These are phyloP conservation scores for Globodera ellingtonae DNA, from an alignment of 1,140 invertebrate genomes.

Conservation along the genomic window DNA sequence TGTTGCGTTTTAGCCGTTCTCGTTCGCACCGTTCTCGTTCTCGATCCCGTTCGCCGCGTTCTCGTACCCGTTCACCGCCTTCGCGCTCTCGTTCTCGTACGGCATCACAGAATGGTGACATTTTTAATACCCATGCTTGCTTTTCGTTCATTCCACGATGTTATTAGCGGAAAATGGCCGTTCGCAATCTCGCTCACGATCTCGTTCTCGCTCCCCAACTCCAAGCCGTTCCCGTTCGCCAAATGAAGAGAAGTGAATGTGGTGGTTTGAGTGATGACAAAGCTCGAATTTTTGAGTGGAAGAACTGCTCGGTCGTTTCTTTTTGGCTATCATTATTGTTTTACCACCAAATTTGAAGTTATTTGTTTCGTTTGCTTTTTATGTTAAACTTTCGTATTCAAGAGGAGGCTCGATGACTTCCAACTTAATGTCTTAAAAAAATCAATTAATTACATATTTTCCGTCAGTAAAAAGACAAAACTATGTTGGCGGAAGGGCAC, in stretches of 20 bases:
- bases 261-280: neutral
- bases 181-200: constrained; percentile 34
- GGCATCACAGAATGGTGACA: constrained; percentile 7
- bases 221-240: constrained; percentile 11
- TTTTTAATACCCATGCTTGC: neutral
- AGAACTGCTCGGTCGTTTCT: neutral
- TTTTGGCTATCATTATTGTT: neutral
- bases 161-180: constrained; percentile 25
- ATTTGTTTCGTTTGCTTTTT: neutral
- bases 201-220: constrained; percentile 21
- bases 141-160: constrained; percentile 26
- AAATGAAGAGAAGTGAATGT: constrained; percentile 1
- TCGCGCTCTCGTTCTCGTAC: constrained; percentile 35
- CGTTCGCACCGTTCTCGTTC: constrained; percentile 34
- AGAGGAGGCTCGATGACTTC: neutral
- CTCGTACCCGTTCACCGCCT: constrained; percentile 42
- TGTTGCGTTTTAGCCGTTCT: neutral
- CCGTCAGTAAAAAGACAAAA: too few species aligned
- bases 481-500: neutral
- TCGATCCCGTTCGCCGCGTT: constrained; percentile 51
- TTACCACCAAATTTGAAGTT: neutral
- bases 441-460: too few species aligned
- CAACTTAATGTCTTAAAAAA: neutral
- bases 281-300: too few species aligned
- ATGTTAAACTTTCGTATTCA: neutral